phyloP scores from a whole-genome alignment of 2,797 vertebrate genomes.

The Phoeniculus purpureus region DNA sequence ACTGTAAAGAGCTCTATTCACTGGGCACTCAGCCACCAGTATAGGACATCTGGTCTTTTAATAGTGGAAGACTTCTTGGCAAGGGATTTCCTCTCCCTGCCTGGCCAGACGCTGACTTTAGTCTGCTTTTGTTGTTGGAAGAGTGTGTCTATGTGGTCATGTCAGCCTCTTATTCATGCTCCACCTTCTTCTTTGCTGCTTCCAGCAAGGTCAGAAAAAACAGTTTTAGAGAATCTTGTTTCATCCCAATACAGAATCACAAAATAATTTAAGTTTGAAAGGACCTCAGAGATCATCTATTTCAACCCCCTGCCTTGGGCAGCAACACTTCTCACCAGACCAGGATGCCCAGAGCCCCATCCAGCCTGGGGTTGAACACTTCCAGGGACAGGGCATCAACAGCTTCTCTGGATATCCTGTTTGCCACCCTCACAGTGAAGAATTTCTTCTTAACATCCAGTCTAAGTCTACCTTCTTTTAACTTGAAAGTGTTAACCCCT shows the following conservation, averaged over 20 bases:
- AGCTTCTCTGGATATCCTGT: too few relatives aligned
- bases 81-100: background rate
- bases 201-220: background rate
- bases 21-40: background rate
- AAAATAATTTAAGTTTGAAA: too few relatives aligned
- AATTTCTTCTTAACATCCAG: too few relatives aligned
- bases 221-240: background rate
- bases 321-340: too few relatives aligned
- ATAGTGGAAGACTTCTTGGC: background rate
- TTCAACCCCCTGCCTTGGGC: too few relatives aligned
- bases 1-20: background rate
- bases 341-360: too few relatives aligned
- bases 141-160: rapidly evolving
- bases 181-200: background rate
- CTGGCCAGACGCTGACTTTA: background rate
- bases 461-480: too few relatives aligned
- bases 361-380: too few relatives aligned
- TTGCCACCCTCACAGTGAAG: too few relatives aligned
- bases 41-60: background rate
- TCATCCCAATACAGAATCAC: background rate
- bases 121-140: background rate
- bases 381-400: too few relatives aligned
- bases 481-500: too few relatives aligned
- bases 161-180: background rate
- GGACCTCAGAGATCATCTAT: too few relatives aligned